Conservation (phyloP, 2,113 vertebrate species). For the Nibea coibor region DNA sequence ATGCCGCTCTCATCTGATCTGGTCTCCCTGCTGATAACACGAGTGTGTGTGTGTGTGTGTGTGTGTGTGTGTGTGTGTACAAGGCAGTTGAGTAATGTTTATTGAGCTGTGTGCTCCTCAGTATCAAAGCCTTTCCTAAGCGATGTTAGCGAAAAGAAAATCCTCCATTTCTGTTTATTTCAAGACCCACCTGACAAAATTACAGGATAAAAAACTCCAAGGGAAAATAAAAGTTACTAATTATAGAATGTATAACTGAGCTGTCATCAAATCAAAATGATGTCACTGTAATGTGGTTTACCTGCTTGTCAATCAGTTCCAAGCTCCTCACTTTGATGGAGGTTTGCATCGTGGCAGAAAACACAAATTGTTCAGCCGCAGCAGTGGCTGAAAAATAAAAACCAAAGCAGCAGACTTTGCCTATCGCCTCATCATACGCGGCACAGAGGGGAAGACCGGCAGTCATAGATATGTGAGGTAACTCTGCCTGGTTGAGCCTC, state of each 20-base stretch:
- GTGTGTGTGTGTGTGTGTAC: not conserved
- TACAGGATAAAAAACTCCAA: not conserved
- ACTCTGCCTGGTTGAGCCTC: not conserved
- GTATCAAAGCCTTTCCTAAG: not conserved
- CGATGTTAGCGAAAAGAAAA: not conserved
- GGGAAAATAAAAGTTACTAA: too few relatives aligned
- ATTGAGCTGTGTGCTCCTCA: not conserved
- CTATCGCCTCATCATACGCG: not conserved
- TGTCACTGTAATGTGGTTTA: not conserved
- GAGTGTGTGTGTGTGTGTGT: not conserved
- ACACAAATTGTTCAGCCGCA: not conserved
- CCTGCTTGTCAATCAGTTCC: not conserved
- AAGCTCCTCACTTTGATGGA: not conserved
- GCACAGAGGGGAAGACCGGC: too few relatives aligned
- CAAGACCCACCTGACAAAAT: not conserved
- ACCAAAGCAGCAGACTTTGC: not conserved
- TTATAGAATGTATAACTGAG: not conserved
- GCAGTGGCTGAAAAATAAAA: not conserved
- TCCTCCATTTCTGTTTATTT: not conserved
- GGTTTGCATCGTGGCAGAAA: not conserved
- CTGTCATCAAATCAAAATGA: not conserved
- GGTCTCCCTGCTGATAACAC: slow-evolving; percentile 47
- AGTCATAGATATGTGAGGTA: too few relatives aligned
- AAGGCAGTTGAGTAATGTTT: not conserved
- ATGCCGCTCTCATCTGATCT: slow-evolving; percentile 52